Evolutionary conservation across 2,888 invertebrate genomes (phyloP).

Genomic region (Adelognathus sp.): DNA sequence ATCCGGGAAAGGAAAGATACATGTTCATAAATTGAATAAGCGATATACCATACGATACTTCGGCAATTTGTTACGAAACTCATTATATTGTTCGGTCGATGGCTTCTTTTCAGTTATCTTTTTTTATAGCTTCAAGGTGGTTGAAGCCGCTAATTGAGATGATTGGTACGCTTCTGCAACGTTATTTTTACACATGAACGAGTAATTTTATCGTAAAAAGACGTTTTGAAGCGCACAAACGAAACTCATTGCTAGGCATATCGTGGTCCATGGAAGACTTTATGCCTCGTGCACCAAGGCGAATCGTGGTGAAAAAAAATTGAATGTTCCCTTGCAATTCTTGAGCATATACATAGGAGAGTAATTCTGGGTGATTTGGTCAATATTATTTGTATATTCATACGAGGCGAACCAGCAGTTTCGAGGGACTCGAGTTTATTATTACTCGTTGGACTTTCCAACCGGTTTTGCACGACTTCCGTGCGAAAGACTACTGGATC

Average conservation of each 20-base stretch:
- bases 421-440: too few species aligned
- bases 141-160: constrained; percentile 34
- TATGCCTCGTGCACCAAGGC: neutral
- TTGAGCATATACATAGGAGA: too few species aligned
- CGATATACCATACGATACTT: constrained; percentile 17
- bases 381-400: too few species aligned
- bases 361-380: too few species aligned
- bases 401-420: too few species aligned
- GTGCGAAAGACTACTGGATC: too few species aligned
- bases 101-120: neutral
- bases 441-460: too few species aligned
- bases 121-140: constrained; percentile 45
- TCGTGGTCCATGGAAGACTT: neutral
- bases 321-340: too few species aligned
- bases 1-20: neutral
- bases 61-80: constrained; percentile 40
- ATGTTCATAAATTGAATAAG: constrained; percentile 30
- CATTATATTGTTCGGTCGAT: constrained; percentile 22
- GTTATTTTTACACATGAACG: constrained; percentile 16
- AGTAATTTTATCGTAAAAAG: neutral
- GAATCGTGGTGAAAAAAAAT: neutral
- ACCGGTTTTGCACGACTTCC: too few species aligned
- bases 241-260: neutral
- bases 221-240: neutral
- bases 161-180: constrained; percentile 5